Base-by-base conservation (phyloP, 2,113 vertebrate species). In the Podocnemis expansa region DNA sequence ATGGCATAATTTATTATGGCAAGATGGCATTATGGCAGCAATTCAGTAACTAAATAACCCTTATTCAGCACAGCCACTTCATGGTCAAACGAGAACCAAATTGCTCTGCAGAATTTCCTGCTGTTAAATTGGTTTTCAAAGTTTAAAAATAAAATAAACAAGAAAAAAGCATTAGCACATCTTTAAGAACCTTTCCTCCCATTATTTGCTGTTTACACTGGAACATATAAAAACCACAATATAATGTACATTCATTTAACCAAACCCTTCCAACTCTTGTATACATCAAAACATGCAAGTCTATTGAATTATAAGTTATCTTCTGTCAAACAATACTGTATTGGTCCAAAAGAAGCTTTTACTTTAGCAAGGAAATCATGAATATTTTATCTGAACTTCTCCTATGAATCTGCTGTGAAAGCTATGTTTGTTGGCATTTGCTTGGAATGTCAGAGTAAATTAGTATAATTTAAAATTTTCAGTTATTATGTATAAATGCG, bases 361-460 rank as follows among this genome's bases (percentile, higher is more conserved):
- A 85, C 97, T 96, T 96, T 80, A 94, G 91, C 55, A 96, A 79
- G 92, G 84, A 96, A 93, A 80, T 85, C 0, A 98, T 97, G 81
- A 98, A 97, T 98, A 97, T 97, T 98, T 98, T 95, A 98, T 97
- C 52, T 89, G 82, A 97, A 93, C 90, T 96, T 85, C 89, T 96
- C 95, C 82, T 82, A 93, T 88, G 93, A 96, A 96, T 87, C 95
- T 94, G 85, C 94, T 95, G 81, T 92, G 97, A 97, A 97, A 98
- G 93, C 97, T 94, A 80, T 88, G 76, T 95, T 95, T 97, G 85
- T 94, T 97, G 96, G 93, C 95, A 96, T 95, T 96, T 93, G 89
- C 96, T 95, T 85, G 80, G 85, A 91, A 95, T 96, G 95, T 95
- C 96, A 97, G 89, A 98, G 85, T 88, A 29, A 78, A 89, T 91